Evolutionary conservation across 2,797 vertebrate species (phyloP).

Genomic region (Kryptopterus vitreolus): DNA sequence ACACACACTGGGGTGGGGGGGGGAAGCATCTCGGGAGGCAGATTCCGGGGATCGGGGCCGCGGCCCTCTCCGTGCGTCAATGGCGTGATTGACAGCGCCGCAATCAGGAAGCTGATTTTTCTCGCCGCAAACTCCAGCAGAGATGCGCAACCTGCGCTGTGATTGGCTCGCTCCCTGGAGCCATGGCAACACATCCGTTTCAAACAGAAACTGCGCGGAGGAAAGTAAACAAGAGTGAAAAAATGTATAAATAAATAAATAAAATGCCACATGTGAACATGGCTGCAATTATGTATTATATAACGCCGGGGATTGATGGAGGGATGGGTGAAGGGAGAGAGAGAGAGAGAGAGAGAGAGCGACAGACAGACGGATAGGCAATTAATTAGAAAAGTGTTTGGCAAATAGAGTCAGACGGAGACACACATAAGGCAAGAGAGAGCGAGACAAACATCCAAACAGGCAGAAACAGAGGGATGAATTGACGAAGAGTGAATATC

Average conservation of each 20-base stretch:
- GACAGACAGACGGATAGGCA: too few relatives aligned
- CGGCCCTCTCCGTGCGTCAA: conserved; percentile 30
- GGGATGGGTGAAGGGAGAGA: not conserved
- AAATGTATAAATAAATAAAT: too few relatives aligned
- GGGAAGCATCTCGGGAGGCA: conserved; percentile 13
- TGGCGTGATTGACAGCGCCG: conserved; percentile 35
- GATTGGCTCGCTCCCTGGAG: conserved; percentile 43
- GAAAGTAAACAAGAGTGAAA: conserved; percentile 13
- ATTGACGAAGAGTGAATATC: too few relatives aligned
- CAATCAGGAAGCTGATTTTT: conserved; percentile 50
- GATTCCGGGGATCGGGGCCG: not conserved
- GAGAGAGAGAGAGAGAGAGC: too few relatives aligned
- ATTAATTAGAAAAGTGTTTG: not conserved
- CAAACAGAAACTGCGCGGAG: conserved; percentile 30
- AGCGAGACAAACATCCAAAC: too few relatives aligned
- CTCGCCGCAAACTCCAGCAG: conserved; percentile 37
- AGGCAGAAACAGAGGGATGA: too few relatives aligned
- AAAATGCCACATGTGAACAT: too few relatives aligned
- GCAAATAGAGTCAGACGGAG: too few relatives aligned
- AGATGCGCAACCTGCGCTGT: conserved; percentile 37
- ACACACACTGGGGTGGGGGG: not conserved
- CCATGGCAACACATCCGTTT: conserved; percentile 38
- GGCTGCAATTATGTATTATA: conserved; percentile 7
- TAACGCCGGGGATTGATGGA: too few relatives aligned
- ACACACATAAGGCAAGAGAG: too few relatives aligned